Evolutionary conservation across 2,888 invertebrate genomes (phyloP).

Genomic region (Gymnocheta viridis): DNA sequence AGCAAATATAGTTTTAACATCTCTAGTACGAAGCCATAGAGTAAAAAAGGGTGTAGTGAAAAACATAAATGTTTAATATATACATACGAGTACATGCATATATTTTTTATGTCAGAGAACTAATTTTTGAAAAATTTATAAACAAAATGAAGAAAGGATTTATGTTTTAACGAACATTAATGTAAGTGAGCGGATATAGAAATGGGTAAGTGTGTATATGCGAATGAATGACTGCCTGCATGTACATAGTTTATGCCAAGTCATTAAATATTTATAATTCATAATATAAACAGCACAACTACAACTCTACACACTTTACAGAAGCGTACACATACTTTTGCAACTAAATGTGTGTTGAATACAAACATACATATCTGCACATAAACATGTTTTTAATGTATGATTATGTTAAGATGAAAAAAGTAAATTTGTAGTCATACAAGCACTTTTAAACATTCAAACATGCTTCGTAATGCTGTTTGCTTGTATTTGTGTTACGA

Average conservation of each 20-base stretch:
- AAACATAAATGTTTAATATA: neutral
- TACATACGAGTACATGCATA: too few species aligned
- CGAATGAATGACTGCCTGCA: conserved; percentile 34
- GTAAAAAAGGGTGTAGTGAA: neutral
- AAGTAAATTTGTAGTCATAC: conserved; percentile 21
- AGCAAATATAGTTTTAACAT: neutral
- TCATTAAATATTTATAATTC: conserved; percentile 69
- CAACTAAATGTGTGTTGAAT: neutral
- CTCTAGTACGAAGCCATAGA: neutral
- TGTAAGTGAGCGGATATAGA: neutral
- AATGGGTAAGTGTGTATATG: neutral
- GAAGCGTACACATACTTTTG: conserved; percentile 8
- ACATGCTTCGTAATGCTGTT: conserved; percentile 43
- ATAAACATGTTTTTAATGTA: conserved; percentile 34
- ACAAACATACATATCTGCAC: too few species aligned
- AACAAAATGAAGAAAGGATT: conserved; percentile 29
- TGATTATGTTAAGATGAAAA: conserved; percentile 21
- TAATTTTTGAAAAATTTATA: conserved; percentile 61
- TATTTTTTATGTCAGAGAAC: conserved; percentile 25
- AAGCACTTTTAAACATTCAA: conserved; percentile 47
- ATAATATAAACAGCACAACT: conserved; percentile 53
- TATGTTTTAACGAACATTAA: conserved; percentile 33
- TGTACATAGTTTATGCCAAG: conserved; percentile 57
- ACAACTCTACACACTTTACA: conserved; percentile 26
- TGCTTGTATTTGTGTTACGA: conserved; percentile 31